Percentiles rank a stretch among this genome's conserved stretches.
Evolutionary conservation across 2,113 vertebrate genomes (phyloP).

Genomic region (Merops nubicus): DNA sequence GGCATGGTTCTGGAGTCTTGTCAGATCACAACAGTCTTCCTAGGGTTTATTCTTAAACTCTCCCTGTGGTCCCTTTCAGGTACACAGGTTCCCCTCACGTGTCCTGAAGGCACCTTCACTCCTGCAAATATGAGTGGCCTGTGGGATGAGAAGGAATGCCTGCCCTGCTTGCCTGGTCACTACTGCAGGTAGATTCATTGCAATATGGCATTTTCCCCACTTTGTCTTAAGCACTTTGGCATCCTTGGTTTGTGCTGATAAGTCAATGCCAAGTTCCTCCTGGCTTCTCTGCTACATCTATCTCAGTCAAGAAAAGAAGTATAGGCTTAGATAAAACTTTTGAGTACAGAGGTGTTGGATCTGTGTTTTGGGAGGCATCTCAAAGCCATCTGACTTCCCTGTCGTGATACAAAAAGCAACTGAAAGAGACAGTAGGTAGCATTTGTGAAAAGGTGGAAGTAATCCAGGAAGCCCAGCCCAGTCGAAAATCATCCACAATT

Average conservation of each 20-base stretch:
- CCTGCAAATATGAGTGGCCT: constrained; percentile 75
- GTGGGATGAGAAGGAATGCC: constrained; percentile 81
- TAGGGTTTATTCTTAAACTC: not conserved
- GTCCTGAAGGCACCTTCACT: constrained; percentile 89
- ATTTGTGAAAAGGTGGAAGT: not conserved
- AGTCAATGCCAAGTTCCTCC: not conserved
- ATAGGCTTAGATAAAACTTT: rapidly evolving
- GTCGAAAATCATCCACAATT: not conserved
- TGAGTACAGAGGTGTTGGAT: not conserved
- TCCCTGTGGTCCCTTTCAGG: constrained; percentile 64
- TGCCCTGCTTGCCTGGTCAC: constrained; percentile 84
- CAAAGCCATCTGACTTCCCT: not conserved
- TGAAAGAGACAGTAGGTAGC: not conserved
- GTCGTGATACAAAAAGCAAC: not conserved
- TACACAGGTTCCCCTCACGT: constrained; percentile 78
- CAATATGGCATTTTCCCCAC: not conserved
- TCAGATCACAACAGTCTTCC: not conserved
- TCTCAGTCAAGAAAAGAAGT: not conserved
- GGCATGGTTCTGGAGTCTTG: rapidly evolving
- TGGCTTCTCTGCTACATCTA: not conserved
- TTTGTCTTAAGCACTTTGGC: not conserved
- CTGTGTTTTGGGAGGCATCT: not conserved
- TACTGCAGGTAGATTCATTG: constrained; percentile 83
- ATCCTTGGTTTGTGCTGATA: not conserved
- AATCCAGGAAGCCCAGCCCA: not conserved